Conservation (phyloP, 1,140 invertebrate genomes). For the Ips typographus region DNA sequence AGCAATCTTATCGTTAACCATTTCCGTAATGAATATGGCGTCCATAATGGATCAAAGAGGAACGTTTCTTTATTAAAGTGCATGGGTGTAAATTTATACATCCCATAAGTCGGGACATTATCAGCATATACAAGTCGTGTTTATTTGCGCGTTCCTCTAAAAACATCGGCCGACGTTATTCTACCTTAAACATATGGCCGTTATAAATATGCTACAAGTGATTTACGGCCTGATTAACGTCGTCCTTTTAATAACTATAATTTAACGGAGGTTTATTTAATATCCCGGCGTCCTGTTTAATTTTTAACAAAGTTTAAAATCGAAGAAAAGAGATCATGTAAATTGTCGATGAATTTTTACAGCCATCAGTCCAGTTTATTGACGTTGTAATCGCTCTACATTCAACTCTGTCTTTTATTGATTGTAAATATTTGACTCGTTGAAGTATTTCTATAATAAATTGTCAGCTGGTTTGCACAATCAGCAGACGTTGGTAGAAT, state of each 20-base stretch:
- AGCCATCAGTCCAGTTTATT: constrained; percentile 29
- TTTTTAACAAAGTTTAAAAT: constrained; percentile 37
- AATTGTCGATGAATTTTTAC: constrained; percentile 35
- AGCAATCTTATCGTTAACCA: not conserved
- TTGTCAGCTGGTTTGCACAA: too few species aligned
- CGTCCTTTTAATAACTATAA: constrained; percentile 37
- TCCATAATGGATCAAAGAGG: not conserved
- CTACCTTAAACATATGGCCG: constrained; percentile 35
- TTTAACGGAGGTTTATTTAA: constrained; percentile 34
- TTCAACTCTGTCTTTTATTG: too few species aligned
- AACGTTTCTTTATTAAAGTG: constrained; percentile 18
- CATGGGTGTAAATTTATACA: constrained; percentile 33
- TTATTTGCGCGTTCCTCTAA: constrained; percentile 33
- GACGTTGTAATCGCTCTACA: constrained; percentile 7
- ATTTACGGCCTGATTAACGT: constrained; percentile 33
- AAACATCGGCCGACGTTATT: constrained; percentile 30
- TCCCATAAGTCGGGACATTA: constrained; percentile 32
- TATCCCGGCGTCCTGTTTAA: constrained; percentile 29
- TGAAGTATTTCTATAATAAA: too few species aligned
- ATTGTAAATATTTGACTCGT: too few species aligned
- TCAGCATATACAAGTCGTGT: constrained; percentile 34
- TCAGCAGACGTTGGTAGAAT: too few species aligned
- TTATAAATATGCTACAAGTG: constrained; percentile 37
- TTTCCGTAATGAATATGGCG: not conserved
- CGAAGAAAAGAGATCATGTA: constrained; percentile 29